Conservation (phyloP, 2,113 vertebrate species). For the Eulacestoma nigropectus region DNA sequence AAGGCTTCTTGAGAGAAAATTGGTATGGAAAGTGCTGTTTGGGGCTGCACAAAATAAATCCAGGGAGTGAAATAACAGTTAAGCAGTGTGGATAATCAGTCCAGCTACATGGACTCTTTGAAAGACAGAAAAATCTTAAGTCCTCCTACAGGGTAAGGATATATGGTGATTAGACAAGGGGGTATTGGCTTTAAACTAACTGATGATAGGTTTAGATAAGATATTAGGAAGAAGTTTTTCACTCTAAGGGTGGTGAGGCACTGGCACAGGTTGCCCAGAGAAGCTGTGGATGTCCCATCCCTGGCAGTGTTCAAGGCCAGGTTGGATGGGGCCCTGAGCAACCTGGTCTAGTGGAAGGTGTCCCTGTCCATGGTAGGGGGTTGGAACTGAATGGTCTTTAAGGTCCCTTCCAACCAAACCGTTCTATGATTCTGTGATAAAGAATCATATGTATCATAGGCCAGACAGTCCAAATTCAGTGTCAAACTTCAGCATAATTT, state of each 20-base stretch:
- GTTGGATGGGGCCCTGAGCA: not conserved
- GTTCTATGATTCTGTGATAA: not conserved
- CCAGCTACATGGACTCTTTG: not conserved
- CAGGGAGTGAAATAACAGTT: not conserved
- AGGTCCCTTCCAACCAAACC: not conserved
- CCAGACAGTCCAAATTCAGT: not conserved
- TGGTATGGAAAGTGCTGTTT: not conserved
- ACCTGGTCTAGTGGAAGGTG: not conserved
- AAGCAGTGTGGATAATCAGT: not conserved
- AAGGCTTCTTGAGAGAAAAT: not conserved
- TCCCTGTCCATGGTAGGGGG: not conserved
- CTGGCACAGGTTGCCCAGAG: not conserved
- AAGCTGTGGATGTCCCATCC: not conserved
- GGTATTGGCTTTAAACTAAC: not conserved
- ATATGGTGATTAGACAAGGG: not conserved
- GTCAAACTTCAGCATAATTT: not conserved
- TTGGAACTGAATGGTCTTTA: not conserved
- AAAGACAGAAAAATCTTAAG: not conserved
- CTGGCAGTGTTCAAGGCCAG: not conserved
- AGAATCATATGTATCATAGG: not conserved
- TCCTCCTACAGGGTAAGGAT: not conserved
- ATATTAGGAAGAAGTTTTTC: not conserved
- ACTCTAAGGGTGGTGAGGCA: not conserved
- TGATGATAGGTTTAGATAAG: not conserved
- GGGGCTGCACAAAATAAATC: not conserved